These are phyloP conservation scores for Acanthosoma haemorrhoidale DNA, from an alignment of 2,888 invertebrate species.

Conservation along the genomic window DNA sequence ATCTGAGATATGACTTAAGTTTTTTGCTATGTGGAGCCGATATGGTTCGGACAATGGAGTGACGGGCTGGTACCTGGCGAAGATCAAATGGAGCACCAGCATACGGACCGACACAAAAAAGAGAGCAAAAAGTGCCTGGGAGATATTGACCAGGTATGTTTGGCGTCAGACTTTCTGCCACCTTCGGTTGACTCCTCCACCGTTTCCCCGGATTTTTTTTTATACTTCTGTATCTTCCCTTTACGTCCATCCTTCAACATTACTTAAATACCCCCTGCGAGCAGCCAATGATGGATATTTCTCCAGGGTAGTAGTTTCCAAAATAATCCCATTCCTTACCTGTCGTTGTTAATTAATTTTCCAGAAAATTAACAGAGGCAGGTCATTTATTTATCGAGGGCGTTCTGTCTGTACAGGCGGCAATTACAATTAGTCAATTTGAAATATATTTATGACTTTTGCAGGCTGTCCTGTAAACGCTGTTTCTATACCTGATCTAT, in stretches of 20 bases:
- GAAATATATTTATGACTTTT: too few relatives aligned
- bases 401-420: too few relatives aligned
- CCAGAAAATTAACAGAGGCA: not conserved
- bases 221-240: too few relatives aligned
- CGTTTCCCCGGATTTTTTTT: conserved; percentile 6
- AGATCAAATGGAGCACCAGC: conserved; percentile 4
- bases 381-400: not conserved
- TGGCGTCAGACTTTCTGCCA: conserved; percentile 14
- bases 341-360: conserved; percentile 1
- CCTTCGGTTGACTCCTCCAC: not conserved
- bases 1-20: conserved; percentile 8
- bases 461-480: too few relatives aligned
- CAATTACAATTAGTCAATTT: too few relatives aligned
- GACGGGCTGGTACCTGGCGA: not conserved
- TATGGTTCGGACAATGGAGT: too few relatives aligned
- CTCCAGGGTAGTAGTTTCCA: not conserved
- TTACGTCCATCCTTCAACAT: not conserved
- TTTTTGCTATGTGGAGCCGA: too few relatives aligned
- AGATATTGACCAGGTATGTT: not conserved
- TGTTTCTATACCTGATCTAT: too few relatives aligned
- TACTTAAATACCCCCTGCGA: not conserved
- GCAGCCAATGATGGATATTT: not conserved
- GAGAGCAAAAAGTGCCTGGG: not conserved
- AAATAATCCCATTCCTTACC: not conserved
- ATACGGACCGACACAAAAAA: not conserved